phyloP scores from a whole-genome alignment of 2,888 invertebrate species.

The Cryptops parisi region DNA sequence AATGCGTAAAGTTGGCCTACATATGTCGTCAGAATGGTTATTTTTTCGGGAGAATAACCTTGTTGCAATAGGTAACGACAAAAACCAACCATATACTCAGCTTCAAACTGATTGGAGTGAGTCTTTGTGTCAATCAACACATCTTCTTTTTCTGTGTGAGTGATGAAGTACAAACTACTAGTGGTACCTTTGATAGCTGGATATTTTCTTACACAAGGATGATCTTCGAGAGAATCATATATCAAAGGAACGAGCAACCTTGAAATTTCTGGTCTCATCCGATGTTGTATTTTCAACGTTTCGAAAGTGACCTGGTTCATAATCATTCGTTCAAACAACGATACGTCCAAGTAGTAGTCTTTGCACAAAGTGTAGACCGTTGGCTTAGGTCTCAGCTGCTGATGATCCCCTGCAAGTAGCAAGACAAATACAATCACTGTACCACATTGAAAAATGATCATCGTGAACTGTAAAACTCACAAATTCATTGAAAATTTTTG shows the following conservation, averaged over 20 bases:
- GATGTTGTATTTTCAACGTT: slow-evolving; percentile 48
- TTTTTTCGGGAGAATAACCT: slow-evolving; percentile 43
- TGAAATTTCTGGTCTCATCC: slow-evolving; percentile 57
- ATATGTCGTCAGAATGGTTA: slow-evolving; percentile 60
- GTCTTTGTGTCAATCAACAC: slow-evolving; percentile 31
- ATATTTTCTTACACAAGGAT: slow-evolving; percentile 42
- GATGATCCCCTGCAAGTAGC: slow-evolving; percentile 54
- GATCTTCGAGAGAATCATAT: slow-evolving; percentile 47
- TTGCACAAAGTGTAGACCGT: slow-evolving; percentile 48
- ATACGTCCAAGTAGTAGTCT: slow-evolving; percentile 53
- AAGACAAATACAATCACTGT: no score
- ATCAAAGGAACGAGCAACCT: slow-evolving; percentile 45
- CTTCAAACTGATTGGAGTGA: slow-evolving; percentile 49
- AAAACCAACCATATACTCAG: slow-evolving; percentile 44
- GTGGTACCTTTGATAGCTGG: slow-evolving; percentile 44
- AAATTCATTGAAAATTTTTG: no score
- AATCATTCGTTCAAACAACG: slow-evolving; percentile 68
- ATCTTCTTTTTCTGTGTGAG: slow-evolving; percentile 43
- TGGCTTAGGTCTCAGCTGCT: slow-evolving; percentile 59
- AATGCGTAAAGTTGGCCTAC: slow-evolving; percentile 50
- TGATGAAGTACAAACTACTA: slow-evolving; percentile 51
- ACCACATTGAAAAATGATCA: no score
- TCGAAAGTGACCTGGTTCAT: slow-evolving; percentile 46
- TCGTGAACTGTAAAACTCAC: no score
- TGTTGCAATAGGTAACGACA: slow-evolving; percentile 31